Conservation (phyloP, 2,797 vertebrate species). For the Lepilemur ruficaudatus region DNA sequence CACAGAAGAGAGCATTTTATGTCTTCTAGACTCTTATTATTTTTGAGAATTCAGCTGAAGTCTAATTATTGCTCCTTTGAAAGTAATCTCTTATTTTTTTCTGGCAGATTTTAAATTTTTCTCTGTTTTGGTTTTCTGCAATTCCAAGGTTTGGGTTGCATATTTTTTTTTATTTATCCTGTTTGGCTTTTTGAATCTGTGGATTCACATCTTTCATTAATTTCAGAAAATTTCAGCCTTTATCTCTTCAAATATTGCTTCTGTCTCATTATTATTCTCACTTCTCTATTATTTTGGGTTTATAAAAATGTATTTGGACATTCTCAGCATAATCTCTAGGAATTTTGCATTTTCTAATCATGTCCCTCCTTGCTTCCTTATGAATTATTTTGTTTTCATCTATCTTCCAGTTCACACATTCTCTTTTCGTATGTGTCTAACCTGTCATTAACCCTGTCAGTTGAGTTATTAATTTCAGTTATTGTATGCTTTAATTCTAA, state of each 20-base stretch:
- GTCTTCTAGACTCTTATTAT: background rate
- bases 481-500: background rate
- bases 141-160: background rate
- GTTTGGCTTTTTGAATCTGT: background rate
- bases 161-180: background rate
- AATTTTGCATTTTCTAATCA: background rate
- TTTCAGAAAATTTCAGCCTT: background rate
- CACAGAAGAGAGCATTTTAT: background rate
- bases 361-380: background rate
- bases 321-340: background rate
- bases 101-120: background rate
- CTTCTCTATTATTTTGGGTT: background rate
- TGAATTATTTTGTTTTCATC: background rate
- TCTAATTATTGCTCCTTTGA: background rate
- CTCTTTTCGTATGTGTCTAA: background rate
- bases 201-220: background rate
- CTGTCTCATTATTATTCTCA: background rate
- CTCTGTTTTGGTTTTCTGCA: background rate
- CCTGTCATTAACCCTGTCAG: background rate
- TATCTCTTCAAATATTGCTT: background rate
- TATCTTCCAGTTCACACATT: background rate
- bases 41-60: background rate
- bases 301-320: background rate
- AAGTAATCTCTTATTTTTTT: background rate
- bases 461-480: background rate